phyloP scores from a whole-genome alignment of 2,113 vertebrate species.

The Paradoxurus hermaphroditus region DNA sequence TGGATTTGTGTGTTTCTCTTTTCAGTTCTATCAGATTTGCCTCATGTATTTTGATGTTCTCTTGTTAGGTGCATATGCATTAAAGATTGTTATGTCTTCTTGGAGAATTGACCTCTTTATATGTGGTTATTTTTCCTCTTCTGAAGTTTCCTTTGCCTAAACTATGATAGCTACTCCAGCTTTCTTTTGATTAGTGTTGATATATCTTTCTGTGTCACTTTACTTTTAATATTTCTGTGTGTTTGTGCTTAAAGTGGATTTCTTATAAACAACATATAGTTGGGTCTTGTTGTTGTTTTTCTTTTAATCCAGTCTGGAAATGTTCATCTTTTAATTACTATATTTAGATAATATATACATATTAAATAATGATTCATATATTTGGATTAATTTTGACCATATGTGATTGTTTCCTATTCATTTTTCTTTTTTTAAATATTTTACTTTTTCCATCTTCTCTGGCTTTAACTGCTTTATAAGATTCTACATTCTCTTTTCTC shows the following conservation, averaged over 20 bases:
- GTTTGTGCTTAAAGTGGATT: not conserved
- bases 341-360: not conserved
- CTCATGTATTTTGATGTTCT: not conserved
- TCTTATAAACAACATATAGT: not conserved
- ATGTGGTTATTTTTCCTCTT: not conserved
- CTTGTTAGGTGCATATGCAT: not conserved
- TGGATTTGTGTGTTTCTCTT: not conserved
- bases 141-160: not conserved
- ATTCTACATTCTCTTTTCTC: not conserved
- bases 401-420: not conserved
- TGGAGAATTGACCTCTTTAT: not conserved
- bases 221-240: not conserved
- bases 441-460: not conserved
- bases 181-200: not conserved
- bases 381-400: not conserved
- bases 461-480: not conserved
- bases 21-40: not conserved
- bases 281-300: not conserved
- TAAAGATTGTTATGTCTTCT: not conserved
- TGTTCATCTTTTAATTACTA: not conserved
- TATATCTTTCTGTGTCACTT: not conserved
- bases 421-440: not conserved
- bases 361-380: not conserved
- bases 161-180: not conserved
- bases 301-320: not conserved